phyloP scores from a whole-genome alignment of 2,113 vertebrate species.

The Chaenocephalus aceratus region DNA sequence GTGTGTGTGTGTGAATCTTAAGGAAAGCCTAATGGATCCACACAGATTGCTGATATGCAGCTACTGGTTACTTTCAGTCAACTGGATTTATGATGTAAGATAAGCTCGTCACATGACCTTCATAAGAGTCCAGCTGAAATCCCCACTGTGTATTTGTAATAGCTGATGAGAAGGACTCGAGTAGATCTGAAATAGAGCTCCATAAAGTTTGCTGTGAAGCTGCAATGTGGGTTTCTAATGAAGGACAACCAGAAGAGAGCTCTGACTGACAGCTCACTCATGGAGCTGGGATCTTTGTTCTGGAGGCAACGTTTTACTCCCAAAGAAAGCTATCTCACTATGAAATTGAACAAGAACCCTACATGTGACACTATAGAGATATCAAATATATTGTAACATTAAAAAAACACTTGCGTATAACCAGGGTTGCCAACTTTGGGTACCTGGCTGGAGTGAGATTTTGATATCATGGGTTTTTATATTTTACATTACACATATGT shows the following conservation, averaged over 20 bases:
- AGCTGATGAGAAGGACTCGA: not conserved
- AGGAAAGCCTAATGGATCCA: not conserved
- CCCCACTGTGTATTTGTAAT: not conserved
- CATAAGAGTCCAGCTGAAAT: not conserved
- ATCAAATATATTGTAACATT: too few relatives aligned
- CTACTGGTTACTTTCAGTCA: not conserved
- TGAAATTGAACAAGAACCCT: not conserved
- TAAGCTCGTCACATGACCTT: not conserved
- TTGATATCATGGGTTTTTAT: too few relatives aligned
- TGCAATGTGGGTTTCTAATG: not conserved
- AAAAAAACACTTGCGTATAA: too few relatives aligned
- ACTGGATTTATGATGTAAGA: not conserved
- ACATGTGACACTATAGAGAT: not conserved
- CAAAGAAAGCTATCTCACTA: not conserved
- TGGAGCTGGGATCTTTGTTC: not conserved
- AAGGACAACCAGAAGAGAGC: not conserved
- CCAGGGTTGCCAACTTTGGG: too few relatives aligned
- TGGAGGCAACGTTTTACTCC: not conserved
- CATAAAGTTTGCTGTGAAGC: not conserved
- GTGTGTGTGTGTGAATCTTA: too few relatives aligned
- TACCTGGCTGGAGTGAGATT: too few relatives aligned
- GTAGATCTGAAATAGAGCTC: not conserved
- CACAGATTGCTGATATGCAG: not conserved
- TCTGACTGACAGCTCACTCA: not conserved
- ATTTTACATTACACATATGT: too few relatives aligned